phyloP scores from a whole-genome alignment of 2,113 vertebrate species.

The Gnathonemus longibarbis region DNA sequence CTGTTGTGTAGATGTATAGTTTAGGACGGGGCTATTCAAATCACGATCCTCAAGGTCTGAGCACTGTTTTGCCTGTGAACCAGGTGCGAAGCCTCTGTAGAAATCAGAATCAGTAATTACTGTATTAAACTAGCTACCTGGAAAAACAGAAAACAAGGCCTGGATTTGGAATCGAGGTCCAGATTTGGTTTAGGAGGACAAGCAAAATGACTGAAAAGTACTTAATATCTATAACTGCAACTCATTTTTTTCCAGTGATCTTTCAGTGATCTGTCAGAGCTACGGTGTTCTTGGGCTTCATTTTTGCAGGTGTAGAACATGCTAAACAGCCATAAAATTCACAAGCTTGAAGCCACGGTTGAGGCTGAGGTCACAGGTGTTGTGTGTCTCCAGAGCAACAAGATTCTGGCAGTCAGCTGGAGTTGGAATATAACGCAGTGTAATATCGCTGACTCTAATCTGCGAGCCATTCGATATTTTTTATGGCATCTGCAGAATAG shows the following conservation, averaged over 20 bases:
- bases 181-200: background rate
- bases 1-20: background rate
- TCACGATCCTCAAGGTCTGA: too few relatives aligned
- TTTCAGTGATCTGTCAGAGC: background rate
- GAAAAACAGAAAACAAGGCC: too few relatives aligned
- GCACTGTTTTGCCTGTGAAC: too few relatives aligned
- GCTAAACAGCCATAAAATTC: slow-evolving; percentile 56
- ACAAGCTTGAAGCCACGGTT: slow-evolving; percentile 54
- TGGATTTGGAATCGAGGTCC: too few relatives aligned
- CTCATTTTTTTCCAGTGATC: background rate
- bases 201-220: background rate
- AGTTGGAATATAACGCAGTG: slow-evolving; percentile 51
- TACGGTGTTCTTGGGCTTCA: background rate
- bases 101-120: too few relatives aligned
- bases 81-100: too few relatives aligned
- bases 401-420: slow-evolving; percentile 55
- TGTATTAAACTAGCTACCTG: too few relatives aligned
- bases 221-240: background rate
- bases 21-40: too few relatives aligned
- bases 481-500: background rate
- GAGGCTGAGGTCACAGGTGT: slow-evolving; percentile 51
- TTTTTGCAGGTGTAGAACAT: slow-evolving; percentile 56
- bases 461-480: slow-evolving; percentile 29
- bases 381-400: slow-evolving; percentile 45
- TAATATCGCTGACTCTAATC: slow-evolving; percentile 42